Conservation (phyloP, 2,113 vertebrate genomes). For the Nothocercus julius region DNA sequence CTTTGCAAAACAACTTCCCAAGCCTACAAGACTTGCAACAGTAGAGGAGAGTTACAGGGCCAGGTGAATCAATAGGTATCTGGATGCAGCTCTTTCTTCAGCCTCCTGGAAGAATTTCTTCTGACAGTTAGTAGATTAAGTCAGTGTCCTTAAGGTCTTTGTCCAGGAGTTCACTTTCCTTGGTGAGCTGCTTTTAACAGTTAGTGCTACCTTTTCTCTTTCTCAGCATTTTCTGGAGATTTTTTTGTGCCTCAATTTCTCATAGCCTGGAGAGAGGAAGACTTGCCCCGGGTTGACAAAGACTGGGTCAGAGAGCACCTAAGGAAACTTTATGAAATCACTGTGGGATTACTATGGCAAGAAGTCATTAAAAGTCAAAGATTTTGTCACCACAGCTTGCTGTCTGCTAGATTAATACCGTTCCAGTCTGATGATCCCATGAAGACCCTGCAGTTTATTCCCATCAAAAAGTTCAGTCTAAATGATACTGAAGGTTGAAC, state of each 20-base stretch:
- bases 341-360: not conserved
- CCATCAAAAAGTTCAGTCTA: not conserved
- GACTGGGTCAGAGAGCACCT: too few relatives aligned
- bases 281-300: too few relatives aligned
- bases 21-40: not conserved
- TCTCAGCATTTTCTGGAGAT: not conserved
- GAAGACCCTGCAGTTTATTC: not conserved
- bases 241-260: not conserved
- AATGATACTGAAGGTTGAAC: not conserved
- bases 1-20: not conserved
- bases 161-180: not conserved
- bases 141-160: not conserved
- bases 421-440: not conserved
- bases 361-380: not conserved
- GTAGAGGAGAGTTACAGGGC: not conserved
- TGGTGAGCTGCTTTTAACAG: not conserved
- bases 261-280: too few relatives aligned
- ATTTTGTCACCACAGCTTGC: not conserved
- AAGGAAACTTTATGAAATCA: not conserved
- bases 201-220: not conserved
- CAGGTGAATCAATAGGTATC: not conserved
- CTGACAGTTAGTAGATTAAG: not conserved
- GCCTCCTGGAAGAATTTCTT: not conserved
- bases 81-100: not conserved
- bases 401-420: not conserved